A percentile compares a stretch with the other conserved stretches of the same genome.
phyloP scores from a whole-genome alignment of 2,113 vertebrate genomes.

The Spheniscus mendiculus region DNA sequence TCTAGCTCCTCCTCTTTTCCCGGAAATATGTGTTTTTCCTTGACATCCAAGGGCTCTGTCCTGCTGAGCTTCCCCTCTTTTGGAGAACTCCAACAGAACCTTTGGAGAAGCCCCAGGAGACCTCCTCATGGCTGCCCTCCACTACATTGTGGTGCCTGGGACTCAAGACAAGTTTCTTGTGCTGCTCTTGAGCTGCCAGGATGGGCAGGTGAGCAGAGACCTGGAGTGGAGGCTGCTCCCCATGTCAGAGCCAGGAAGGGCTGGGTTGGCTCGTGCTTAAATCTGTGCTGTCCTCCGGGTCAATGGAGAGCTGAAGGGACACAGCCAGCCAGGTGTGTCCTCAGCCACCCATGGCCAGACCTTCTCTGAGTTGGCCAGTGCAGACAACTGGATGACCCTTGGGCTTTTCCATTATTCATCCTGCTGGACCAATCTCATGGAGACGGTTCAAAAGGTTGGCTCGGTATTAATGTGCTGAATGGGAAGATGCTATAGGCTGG shows the following conservation, averaged over 20 bases:
- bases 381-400: neutral
- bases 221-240: neutral
- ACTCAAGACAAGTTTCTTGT: neutral
- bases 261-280: neutral
- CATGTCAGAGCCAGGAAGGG: neutral
- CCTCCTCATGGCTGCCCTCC: neutral
- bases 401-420: constrained; percentile 77
- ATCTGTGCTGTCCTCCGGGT: neutral
- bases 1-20: neutral
- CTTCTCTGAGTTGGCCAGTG: neutral
- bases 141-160: neutral
- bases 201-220: neutral
- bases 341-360: neutral
- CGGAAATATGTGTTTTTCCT: rapidly evolving
- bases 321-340: neutral
- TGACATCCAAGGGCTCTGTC: neutral
- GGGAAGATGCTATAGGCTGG: constrained; percentile 59
- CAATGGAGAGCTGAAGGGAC: neutral
- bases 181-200: neutral
- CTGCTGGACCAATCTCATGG: neutral
- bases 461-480: constrained; percentile 51
- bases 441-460: constrained; percentile 65
- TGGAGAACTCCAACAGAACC: neutral
- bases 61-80: neutral
- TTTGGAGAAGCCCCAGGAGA: neutral